Percentiles rank a stretch among this genome's conserved stretches.
Conservation (phyloP, 2,797 vertebrate genomes). For the Hippopotamyrus pictus region DNA sequence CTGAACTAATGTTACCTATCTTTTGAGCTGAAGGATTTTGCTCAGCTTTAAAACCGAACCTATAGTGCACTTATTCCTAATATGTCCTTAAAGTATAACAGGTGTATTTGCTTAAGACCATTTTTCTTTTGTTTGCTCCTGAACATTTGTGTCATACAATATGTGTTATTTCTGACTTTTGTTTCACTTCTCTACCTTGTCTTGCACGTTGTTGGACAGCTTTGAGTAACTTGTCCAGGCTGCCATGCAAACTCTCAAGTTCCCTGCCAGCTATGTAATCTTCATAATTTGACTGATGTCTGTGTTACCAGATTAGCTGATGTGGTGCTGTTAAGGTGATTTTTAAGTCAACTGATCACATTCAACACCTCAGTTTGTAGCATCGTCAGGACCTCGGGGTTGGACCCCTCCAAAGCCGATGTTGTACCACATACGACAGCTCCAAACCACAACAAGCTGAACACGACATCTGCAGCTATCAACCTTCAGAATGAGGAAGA, state of each 20-base stretch:
- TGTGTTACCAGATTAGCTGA: background rate
- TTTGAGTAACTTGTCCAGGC: background rate
- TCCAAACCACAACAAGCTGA: constrained; percentile 26
- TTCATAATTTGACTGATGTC: background rate
- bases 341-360: background rate
- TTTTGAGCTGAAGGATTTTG: background rate
- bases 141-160: background rate
- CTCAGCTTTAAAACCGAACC: background rate
- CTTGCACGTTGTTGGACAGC: background rate
- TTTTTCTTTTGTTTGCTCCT: background rate
- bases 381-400: constrained; percentile 36
- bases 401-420: constrained; percentile 30
- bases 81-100: background rate
- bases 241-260: background rate
- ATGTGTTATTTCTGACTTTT: background rate
- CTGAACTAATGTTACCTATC: background rate
- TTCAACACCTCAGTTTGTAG: constrained; percentile 38
- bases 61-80: background rate
- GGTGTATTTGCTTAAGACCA: background rate
- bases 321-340: background rate
- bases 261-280: background rate
- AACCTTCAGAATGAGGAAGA: constrained; percentile 48
- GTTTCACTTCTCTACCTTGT: background rate
- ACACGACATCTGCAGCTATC: constrained; percentile 44
- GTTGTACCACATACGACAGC: background rate